A percentile compares a stretch with the other conserved stretches of the same genome.
Evolutionary conservation across 2,888 invertebrate genomes (phyloP).

Genomic region (Lordiphosa andalusiaca): DNA sequence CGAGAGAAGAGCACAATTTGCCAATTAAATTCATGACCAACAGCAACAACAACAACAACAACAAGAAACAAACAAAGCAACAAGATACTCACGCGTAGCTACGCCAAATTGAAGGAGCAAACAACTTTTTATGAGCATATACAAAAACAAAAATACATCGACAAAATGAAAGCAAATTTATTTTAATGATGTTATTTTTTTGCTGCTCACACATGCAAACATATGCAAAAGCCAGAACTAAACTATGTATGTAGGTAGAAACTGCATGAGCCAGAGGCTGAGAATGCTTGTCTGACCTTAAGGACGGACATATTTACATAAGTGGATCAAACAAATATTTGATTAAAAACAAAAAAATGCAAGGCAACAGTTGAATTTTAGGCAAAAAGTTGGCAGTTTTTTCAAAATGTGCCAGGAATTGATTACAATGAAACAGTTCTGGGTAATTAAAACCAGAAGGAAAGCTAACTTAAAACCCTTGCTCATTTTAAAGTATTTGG

Average conservation of each 20-base stretch:
- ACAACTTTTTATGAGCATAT: slow-evolving; percentile 26
- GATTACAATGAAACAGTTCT: too few species aligned
- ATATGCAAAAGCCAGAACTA: not conserved
- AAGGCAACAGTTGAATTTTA: not conserved
- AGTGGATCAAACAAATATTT: slow-evolving; percentile 1
- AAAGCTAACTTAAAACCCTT: too few species aligned
- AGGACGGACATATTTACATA: not conserved
- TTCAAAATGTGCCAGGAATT: too few species aligned
- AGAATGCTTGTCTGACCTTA: slow-evolving; percentile 13
- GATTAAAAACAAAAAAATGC: slow-evolving; percentile 1
- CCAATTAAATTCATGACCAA: slow-evolving; percentile 49
- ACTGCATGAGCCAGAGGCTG: slow-evolving; percentile 1
- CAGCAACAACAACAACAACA: slow-evolving; percentile 24
- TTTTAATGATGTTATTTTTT: slow-evolving; percentile 37
- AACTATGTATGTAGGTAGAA: slow-evolving; percentile 4
- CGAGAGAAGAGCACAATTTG: slow-evolving; percentile 22
- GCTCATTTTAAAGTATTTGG: too few species aligned
- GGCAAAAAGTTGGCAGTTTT: too few species aligned
- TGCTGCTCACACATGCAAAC: slow-evolving; percentile 18
- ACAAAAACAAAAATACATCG: slow-evolving; percentile 14
- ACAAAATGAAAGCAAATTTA: slow-evolving; percentile 44
- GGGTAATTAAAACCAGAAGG: too few species aligned
- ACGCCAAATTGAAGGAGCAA: slow-evolving; percentile 31
- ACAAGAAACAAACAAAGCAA: slow-evolving; percentile 17
- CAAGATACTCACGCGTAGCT: slow-evolving; percentile 14